These are phyloP conservation scores for Cryptomyrus ogoouensis DNA, from an alignment of 2,113 vertebrate species.

Conservation along the genomic window DNA sequence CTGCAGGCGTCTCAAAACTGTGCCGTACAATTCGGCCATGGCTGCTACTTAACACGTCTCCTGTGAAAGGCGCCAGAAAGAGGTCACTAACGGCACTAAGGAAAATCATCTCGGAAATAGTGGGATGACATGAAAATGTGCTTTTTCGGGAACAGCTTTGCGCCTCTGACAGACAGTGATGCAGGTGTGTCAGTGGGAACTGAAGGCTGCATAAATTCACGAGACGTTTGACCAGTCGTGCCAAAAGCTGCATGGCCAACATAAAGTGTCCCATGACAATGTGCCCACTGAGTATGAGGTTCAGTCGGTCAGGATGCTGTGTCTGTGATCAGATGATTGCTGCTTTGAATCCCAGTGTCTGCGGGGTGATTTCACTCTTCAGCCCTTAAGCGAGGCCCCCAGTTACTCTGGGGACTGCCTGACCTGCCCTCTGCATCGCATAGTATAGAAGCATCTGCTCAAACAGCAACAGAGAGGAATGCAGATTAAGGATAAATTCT, in stretches of 20 bases:
- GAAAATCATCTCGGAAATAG: constrained; percentile 5
- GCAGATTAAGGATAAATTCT: neutral
- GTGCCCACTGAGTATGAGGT: neutral
- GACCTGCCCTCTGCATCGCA: neutral
- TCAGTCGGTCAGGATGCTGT: neutral
- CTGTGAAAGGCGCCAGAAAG: constrained; percentile 2
- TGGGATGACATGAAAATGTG: constrained; percentile 10
- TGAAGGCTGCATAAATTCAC: neutral
- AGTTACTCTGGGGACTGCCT: neutral
- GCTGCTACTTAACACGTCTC: neutral
- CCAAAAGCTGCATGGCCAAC: neutral
- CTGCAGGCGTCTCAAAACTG: constrained; percentile 11
- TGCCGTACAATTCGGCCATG: constrained; percentile 26
- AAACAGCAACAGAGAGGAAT: neutral
- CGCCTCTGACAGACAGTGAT: neutral
- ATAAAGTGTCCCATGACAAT: neutral
- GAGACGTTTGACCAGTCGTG: neutral
- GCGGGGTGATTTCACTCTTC: neutral
- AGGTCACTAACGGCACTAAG: constrained; percentile 19
- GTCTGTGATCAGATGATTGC: neutral
- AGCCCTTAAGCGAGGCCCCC: neutral
- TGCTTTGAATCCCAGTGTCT: neutral
- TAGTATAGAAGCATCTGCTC: neutral
- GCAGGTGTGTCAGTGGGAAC: neutral
- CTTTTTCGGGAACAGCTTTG: constrained; percentile 15